A percentile compares a stretch with the other conserved stretches of the same genome.
Conservation (phyloP, 2,888 invertebrate species). For the Amiota minor region DNA sequence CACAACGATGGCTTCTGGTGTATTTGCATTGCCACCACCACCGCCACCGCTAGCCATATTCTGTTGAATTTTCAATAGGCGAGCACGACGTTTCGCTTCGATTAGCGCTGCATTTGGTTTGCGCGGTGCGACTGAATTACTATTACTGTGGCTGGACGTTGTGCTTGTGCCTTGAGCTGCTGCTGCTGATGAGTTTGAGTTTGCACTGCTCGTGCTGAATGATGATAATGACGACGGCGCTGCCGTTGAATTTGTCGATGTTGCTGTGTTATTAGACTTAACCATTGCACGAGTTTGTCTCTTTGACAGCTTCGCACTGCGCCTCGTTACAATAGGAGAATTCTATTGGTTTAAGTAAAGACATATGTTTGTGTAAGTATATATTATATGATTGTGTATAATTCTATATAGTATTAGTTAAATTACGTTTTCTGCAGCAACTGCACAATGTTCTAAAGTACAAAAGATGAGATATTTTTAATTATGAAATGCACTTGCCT, state of each 20-base stretch:
- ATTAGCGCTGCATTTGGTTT: constrained; percentile 76
- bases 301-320: constrained; percentile 78
- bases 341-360: constrained; percentile 52
- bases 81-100: constrained; percentile 81
- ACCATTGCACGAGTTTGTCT: constrained; percentile 79
- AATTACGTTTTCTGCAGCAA: no score
- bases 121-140: constrained; percentile 52
- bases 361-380: neutral
- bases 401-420: no score
- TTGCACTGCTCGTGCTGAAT: neutral
- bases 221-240: neutral
- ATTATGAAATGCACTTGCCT: no score
- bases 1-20: constrained; percentile 71
- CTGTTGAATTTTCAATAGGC: constrained; percentile 75
- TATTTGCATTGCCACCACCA: neutral
- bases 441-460: no score
- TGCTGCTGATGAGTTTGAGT: constrained; percentile 37
- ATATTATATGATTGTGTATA: neutral
- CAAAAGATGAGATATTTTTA: no score
- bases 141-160: constrained; percentile 12
- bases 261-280: constrained; percentile 56
- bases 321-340: constrained; percentile 76
- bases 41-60: neutral
- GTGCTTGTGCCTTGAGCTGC: constrained; percentile 38
- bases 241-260: neutral